A percentile compares a stretch with the other conserved stretches of the same genome.
phyloP scores from a whole-genome alignment of 2,113 vertebrate species.

The Chaetodon auriga region DNA sequence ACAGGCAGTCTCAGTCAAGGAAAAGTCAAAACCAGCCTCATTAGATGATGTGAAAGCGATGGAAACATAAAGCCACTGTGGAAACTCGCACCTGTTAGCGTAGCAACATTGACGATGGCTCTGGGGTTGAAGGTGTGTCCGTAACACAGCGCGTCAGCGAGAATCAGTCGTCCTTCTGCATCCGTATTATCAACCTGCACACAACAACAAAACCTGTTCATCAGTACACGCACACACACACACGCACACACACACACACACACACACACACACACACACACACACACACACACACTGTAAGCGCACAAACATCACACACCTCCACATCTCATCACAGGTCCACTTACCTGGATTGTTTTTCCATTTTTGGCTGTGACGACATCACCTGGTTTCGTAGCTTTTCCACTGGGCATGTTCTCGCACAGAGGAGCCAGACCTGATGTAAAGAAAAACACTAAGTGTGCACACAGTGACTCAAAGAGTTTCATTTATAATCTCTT shows the following conservation, averaged over 20 bases:
- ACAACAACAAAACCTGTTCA: constrained; percentile 25
- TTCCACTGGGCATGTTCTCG: constrained; percentile 98
- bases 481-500: background rate
- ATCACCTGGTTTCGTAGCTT: constrained; percentile 95
- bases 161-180: constrained; percentile 92
- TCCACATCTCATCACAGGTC: background rate
- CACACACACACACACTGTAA: background rate
- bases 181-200: constrained; percentile 96
- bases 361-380: constrained; percentile 94
- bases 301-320: background rate
- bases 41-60: background rate
- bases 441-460: background rate
- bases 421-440: constrained; percentile 93
- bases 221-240: background rate
- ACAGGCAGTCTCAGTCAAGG: accelerated
- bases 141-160: constrained; percentile 95
- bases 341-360: constrained; percentile 96
- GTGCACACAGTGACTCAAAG: background rate
- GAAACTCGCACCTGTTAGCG: constrained; percentile 89
- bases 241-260: no score
- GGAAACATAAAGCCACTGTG: background rate
- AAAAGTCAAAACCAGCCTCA: background rate
- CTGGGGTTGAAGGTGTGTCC: constrained; percentile 92
- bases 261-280: background rate
- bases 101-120: constrained; percentile 93